phyloP scores from a whole-genome alignment of 23 tunicate species.

The Botrylloides violaceus region DNA sequence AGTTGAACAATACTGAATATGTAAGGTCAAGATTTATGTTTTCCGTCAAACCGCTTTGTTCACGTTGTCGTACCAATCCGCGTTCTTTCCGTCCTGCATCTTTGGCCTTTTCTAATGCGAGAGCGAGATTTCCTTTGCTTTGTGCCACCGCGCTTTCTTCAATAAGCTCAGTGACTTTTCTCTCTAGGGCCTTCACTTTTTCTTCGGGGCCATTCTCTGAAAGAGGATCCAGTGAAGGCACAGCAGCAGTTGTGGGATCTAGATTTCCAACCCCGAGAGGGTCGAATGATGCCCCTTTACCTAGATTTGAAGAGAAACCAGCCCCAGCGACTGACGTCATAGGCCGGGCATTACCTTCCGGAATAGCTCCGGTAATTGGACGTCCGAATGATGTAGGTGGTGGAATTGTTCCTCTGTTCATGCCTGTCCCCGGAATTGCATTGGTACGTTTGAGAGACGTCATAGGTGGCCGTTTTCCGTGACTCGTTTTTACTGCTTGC shows the following conservation, averaged over 20 bases:
- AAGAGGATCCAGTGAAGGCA: constrained; percentile 39
- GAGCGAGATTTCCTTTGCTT: constrained; percentile 40
- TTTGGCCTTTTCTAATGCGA: constrained; percentile 78
- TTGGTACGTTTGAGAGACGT: constrained; percentile 41
- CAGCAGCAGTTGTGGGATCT: constrained; percentile 34
- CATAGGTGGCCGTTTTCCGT: constrained; percentile 89
- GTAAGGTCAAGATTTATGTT: constrained; percentile 86
- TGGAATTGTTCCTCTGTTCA: background rate
- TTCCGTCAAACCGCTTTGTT: constrained; percentile 87
- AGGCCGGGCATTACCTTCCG: constrained; percentile 56
- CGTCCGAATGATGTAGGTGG: constrained; percentile 27
- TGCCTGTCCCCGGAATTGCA: constrained; percentile 27
- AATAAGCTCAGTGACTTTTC: constrained; percentile 49
- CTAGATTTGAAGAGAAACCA: constrained; percentile 58
- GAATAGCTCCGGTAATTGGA: background rate
- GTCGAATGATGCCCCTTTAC: constrained; percentile 54
- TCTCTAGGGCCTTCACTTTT: constrained; percentile 78
- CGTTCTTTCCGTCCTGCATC: constrained; percentile 95
- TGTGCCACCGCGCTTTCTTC: constrained; percentile 77
- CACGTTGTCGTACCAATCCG: constrained; percentile 66
- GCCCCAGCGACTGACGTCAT: constrained; percentile 94
- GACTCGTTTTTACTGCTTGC: constrained; percentile 90
- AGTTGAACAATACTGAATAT: constrained; percentile 76
- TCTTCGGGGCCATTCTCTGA: constrained; percentile 64
- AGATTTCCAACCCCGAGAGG: constrained; percentile 55